Evolutionary conservation across 2,797 vertebrate species (phyloP), one percentile per base, ranked within the genome.

Genomic region (Psittacula derbiana): DNA sequence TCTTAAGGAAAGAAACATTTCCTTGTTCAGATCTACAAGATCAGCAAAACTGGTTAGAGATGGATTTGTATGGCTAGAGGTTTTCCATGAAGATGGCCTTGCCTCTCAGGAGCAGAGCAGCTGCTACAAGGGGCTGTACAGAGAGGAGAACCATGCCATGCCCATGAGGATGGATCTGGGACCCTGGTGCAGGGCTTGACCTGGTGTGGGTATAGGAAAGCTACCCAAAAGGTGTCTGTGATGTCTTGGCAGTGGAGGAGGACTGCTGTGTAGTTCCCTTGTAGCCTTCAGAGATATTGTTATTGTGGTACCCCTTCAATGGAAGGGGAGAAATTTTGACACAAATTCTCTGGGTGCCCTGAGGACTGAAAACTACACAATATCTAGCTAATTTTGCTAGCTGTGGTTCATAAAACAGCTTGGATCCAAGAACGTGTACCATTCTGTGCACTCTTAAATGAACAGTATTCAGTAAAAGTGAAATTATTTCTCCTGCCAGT

Each of bases 401-500:
- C 46, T 79, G 16, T 47, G 40, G 52, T 52, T 47, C 74, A 38
- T 23, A 58, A 79, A 87, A 8, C 44, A 52, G 41, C 67, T 40
- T 30, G 50, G 64, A 49, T 86, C 47, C 50, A 33, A n/a, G 78
- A 61, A 11, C 70, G 40, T 3, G 3, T 15, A 52, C 74, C 79
- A 40, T 64, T 64, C 70, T 17, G 11, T 10, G 10, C 64, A 12
- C 50, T 50, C 79, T 84, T 41, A 57, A 81, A 70, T 2, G 5
- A 86, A 47, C 73, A 52, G 31, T 20, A 31, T 79, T 92, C 89
- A 20, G 75, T 43, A 74, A 69, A 95, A 85, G 72, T 5, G 43
- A 83, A 96, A 89, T 93, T 91, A 91, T 58, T 91, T 62, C 89
- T 94, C 40, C 87, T 89, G 91, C 86, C 72, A 65, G 47, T 91